phyloP scores from a whole-genome alignment of 2,888 invertebrate species.

The Marasmarcha lunaedactyla region DNA sequence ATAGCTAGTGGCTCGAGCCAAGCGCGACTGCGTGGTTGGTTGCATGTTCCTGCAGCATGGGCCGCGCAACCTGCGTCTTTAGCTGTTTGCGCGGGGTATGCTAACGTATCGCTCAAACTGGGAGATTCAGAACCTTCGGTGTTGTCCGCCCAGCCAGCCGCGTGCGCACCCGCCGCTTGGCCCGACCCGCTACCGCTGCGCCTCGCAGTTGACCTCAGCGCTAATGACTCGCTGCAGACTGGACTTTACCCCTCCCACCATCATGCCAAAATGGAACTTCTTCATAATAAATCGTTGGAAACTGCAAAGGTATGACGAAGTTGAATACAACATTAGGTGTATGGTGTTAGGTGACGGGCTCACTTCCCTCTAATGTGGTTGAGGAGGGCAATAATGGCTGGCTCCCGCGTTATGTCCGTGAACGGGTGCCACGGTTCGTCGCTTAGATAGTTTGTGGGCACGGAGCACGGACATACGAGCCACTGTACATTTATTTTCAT shows the following conservation, averaged over 20 bases:
- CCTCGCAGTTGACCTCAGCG: slow-evolving; percentile 76
- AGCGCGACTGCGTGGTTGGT: slow-evolving; percentile 83
- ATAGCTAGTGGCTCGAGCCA: slow-evolving; percentile 79
- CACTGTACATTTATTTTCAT: no score
- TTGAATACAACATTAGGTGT: slow-evolving; percentile 1
- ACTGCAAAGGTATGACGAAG: slow-evolving; percentile 78
- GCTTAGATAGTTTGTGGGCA: no score
- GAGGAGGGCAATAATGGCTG: no score
- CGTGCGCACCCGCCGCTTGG: slow-evolving; percentile 78
- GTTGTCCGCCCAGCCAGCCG: slow-evolving; percentile 75
- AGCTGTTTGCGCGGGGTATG: slow-evolving; percentile 83
- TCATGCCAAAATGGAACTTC: slow-evolving; percentile 85
- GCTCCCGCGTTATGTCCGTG: no score
- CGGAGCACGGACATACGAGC: no score
- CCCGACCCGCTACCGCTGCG: slow-evolving; percentile 73
- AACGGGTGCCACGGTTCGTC: no score
- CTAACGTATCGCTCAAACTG: slow-evolving; percentile 76
- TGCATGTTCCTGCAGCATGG: slow-evolving; percentile 83
- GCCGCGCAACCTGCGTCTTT: slow-evolving; percentile 75
- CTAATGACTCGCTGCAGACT: slow-evolving; percentile 70
- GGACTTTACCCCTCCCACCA: slow-evolving; percentile 74
- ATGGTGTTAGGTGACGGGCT: no score
- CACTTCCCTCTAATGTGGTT: no score
- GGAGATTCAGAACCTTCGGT: slow-evolving; percentile 61
- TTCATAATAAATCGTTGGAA: slow-evolving; percentile 79